phyloP scores from a whole-genome alignment of 2,888 invertebrate species.

The Drosophila sordidula region DNA sequence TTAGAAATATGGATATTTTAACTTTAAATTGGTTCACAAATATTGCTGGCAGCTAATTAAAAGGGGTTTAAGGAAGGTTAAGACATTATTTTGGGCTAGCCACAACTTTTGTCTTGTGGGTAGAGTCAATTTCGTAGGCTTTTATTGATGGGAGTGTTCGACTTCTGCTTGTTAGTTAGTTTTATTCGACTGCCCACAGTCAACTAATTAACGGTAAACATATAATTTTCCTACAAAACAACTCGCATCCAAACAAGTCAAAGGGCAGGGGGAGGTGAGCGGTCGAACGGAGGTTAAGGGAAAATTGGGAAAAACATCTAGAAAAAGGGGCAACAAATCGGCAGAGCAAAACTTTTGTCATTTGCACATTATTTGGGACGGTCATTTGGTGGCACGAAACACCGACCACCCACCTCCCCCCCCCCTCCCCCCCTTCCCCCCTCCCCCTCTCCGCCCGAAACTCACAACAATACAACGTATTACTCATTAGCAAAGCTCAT shows the following conservation, averaged over 20 bases:
- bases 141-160: conserved; percentile 28
- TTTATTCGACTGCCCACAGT: conserved; percentile 11
- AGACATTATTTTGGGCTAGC: too few relatives aligned
- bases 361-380: conserved; percentile 56
- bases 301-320: not conserved
- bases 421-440: not conserved
- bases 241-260: conserved; percentile 3
- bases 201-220: conserved; percentile 56
- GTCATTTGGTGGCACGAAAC: conserved; percentile 14
- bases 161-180: conserved; percentile 20
- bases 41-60: too few relatives aligned
- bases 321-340: conserved; percentile 35
- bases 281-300: not conserved
- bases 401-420: not conserved
- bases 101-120: too few relatives aligned
- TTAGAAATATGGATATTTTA: too few relatives aligned
- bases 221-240: conserved; percentile 43
- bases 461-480: conserved; percentile 35
- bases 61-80: too few relatives aligned
- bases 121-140: conserved; percentile 2
- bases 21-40: too few relatives aligned
- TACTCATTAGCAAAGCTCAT: conserved; percentile 79
- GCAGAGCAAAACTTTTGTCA: conserved; percentile 72
- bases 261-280: not conserved
- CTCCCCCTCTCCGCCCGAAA: not conserved